Evolutionary conservation across 2,113 vertebrate species (phyloP).

Genomic region (Callocephalon fimbriatum): DNA sequence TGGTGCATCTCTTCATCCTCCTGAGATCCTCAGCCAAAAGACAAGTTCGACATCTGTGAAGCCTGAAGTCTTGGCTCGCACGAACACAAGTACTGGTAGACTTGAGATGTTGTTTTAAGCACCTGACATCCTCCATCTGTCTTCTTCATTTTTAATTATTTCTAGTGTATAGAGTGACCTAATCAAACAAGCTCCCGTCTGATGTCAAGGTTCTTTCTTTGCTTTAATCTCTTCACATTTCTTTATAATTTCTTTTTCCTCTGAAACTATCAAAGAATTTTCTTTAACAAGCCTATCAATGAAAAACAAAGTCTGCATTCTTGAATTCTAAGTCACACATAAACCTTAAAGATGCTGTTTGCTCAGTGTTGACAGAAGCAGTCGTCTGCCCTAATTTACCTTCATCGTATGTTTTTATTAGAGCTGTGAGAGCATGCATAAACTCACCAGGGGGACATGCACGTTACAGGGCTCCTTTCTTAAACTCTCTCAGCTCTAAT

Average conservation of each 20-base stretch:
- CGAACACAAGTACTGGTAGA: not conserved
- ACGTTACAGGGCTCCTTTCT: slow-evolving; percentile 37
- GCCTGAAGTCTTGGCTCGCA: slow-evolving; percentile 33
- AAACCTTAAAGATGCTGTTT: slow-evolving; percentile 64
- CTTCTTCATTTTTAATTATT: slow-evolving; percentile 67
- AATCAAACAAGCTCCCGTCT: slow-evolving; percentile 55
- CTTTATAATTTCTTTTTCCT: slow-evolving; percentile 51
- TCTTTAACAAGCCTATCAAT: slow-evolving; percentile 59
- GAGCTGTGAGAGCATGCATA: slow-evolving; percentile 68
- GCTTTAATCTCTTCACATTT: slow-evolving; percentile 64
- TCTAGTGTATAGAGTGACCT: slow-evolving; percentile 55
- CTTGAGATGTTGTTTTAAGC: slow-evolving; percentile 32
- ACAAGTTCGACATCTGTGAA: slow-evolving; percentile 7
- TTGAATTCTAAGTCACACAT: slow-evolving; percentile 61
- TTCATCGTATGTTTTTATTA: slow-evolving; percentile 73
- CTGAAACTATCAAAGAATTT: slow-evolving; percentile 54
- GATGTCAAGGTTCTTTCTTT: slow-evolving; percentile 59
- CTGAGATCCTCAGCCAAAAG: slow-evolving; percentile 43
- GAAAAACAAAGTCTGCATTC: slow-evolving; percentile 67
- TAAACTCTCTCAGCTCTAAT: slow-evolving; percentile 20
- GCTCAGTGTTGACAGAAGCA: slow-evolving; percentile 64
- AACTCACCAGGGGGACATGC: slow-evolving; percentile 48
- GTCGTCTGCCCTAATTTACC: slow-evolving; percentile 71
- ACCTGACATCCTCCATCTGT: slow-evolving; percentile 62
- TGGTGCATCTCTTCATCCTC: slow-evolving; percentile 1